Evolutionary conservation across 2,888 invertebrate genomes (phyloP).

Genomic region (Apamea crenata): DNA sequence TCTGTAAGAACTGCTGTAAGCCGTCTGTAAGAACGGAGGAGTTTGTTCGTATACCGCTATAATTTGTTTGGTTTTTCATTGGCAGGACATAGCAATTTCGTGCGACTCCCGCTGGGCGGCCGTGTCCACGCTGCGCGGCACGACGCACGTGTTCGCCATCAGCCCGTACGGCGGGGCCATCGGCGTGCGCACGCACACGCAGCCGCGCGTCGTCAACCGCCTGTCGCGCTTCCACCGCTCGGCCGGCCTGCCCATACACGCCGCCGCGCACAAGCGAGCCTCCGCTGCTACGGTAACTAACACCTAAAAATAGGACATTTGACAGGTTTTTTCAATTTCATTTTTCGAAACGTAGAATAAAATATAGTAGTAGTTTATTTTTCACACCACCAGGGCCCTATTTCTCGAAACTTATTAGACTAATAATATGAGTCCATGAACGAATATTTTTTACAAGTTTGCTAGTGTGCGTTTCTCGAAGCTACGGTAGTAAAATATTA

Average conservation of each 20-base stretch:
- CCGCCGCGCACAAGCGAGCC: constrained; percentile 76
- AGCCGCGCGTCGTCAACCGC: constrained; percentile 97
- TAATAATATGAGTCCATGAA: no score
- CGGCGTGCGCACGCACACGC: constrained; percentile 98
- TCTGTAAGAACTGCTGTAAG: no score
- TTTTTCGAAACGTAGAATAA: no score
- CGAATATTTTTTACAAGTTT: no score
- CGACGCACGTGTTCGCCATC: constrained; percentile 99
- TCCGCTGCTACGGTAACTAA: constrained; percentile 70
- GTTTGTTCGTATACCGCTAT: neutral
- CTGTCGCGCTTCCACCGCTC: constrained; percentile 98
- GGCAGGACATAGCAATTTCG: constrained; percentile 96
- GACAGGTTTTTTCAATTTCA: neutral
- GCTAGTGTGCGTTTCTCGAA: no score
- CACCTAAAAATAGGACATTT: neutral
- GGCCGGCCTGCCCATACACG: constrained; percentile 94
- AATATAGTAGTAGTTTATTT: no score
- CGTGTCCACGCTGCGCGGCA: constrained; percentile 98
- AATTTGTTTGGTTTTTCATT: neutral
- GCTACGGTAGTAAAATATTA: no score
- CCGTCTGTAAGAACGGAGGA: neutral
- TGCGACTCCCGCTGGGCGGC: constrained; percentile 99
- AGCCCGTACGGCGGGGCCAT: constrained; percentile 98
- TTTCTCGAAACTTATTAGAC: no score
- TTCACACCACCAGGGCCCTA: neutral